A percentile compares a stretch with the other conserved stretches of the same genome.
Conservation (phyloP, 2,113 vertebrate genomes). For the Mustela lutreola region DNA sequence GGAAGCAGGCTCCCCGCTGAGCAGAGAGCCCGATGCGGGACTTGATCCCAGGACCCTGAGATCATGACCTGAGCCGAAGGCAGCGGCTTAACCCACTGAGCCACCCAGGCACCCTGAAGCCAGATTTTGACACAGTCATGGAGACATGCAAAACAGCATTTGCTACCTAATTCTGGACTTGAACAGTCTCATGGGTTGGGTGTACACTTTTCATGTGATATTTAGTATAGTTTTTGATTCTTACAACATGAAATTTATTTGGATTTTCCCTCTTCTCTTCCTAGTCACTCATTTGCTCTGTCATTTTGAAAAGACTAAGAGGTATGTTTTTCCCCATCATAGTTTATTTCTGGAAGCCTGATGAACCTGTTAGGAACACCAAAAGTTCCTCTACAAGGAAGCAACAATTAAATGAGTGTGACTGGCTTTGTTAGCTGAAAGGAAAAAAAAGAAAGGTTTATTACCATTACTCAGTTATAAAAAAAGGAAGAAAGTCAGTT, state of each 20-base stretch:
- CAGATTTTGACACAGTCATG: not conserved
- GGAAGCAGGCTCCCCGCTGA: too few relatives aligned
- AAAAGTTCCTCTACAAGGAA: not conserved
- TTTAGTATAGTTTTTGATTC: not conserved
- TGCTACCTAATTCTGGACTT: not conserved
- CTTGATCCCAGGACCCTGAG: too few relatives aligned
- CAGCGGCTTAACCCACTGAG: too few relatives aligned
- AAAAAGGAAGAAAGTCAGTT: not conserved
- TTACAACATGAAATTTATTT: not conserved
- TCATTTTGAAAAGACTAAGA: conserved; percentile 4
- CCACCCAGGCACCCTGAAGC: not conserved
- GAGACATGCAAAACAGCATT: not conserved
- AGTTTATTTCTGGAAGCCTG: not conserved
- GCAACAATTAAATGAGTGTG: not conserved
- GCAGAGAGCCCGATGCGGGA: too few relatives aligned
- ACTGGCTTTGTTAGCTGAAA: conserved; percentile 11
- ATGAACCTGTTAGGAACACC: not conserved
- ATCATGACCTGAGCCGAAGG: too few relatives aligned
- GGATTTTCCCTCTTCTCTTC: not conserved
- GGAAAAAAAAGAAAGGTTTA: not conserved
- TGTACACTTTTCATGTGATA: not conserved
- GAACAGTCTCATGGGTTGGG: not conserved
- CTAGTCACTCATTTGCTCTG: not conserved
- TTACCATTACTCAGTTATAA: not conserved
- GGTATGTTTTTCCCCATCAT: not conserved